Conservation (phyloP, 2,113 vertebrate species). For the Pavo muticus region DNA sequence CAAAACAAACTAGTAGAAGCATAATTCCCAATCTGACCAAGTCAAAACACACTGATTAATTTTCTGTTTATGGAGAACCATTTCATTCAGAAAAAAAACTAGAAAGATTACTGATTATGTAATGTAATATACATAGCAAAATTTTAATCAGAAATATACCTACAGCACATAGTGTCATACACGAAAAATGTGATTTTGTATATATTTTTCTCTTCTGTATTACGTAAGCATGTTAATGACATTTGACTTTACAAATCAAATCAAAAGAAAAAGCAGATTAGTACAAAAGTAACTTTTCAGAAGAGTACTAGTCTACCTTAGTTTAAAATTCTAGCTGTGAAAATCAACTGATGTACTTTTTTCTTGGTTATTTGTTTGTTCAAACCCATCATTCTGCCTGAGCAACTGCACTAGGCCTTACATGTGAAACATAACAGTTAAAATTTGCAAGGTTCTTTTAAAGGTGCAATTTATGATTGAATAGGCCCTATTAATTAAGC, state of each 20-base stretch:
- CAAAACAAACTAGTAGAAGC: neutral
- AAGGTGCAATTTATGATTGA: conserved; percentile 25
- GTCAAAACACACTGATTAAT: rapidly evolving
- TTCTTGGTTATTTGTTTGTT: conserved; percentile 18
- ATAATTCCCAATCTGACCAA: neutral
- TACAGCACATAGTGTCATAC: neutral
- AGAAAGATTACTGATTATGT: neutral
- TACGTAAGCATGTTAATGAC: neutral
- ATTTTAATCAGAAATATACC: neutral
- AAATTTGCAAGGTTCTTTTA: neutral
- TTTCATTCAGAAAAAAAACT: neutral
- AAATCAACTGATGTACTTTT: neutral
- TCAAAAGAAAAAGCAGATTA: neutral
- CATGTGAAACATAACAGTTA: neutral
- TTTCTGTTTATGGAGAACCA: neutral
- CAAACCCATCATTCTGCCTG: neutral
- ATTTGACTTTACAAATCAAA: neutral
- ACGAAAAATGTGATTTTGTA: neutral
- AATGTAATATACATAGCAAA: neutral
- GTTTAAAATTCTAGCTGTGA: conserved; percentile 29
- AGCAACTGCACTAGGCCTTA: neutral
- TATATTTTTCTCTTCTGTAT: neutral
- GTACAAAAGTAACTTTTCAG: neutral
- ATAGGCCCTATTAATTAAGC: neutral
- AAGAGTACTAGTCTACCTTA: neutral